Conservation (phyloP, 2,113 vertebrate genomes). For the Eurypyga helias region DNA sequence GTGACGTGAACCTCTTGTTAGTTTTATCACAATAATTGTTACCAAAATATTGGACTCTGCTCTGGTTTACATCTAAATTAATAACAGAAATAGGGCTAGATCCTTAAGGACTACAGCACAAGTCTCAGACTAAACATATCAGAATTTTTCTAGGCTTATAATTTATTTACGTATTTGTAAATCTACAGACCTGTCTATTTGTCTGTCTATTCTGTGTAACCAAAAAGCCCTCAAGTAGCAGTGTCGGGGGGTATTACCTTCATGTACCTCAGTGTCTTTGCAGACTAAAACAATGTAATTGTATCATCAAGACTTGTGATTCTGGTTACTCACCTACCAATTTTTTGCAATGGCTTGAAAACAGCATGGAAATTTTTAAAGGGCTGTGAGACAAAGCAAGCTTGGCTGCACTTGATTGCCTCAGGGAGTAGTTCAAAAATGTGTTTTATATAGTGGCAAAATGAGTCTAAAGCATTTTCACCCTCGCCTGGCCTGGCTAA, state of each 20-base stretch:
- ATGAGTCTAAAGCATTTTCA: background rate
- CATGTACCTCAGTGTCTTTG: background rate
- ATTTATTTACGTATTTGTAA: background rate
- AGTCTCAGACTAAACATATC: background rate
- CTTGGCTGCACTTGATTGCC: background rate
- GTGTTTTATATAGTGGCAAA: background rate
- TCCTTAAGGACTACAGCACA: background rate
- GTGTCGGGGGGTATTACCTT: background rate
- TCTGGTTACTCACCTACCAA: background rate
- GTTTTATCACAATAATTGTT: background rate
- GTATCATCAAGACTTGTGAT: background rate
- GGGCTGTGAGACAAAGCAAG: background rate
- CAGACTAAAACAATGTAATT: background rate
- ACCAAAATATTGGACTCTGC: background rate
- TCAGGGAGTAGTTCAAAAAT: background rate
- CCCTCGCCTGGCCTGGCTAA: background rate
- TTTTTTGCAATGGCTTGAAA: background rate
- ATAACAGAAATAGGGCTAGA: background rate
- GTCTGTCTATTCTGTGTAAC: background rate
- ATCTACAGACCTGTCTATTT: background rate
- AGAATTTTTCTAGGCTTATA: background rate
- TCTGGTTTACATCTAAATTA: background rate
- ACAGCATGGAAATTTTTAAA: background rate
- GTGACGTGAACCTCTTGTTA: background rate
- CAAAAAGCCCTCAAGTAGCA: background rate